Evolutionary conservation across 2,888 invertebrate species (phyloP).

Genomic region (Chrysotoxum bicinctum): DNA sequence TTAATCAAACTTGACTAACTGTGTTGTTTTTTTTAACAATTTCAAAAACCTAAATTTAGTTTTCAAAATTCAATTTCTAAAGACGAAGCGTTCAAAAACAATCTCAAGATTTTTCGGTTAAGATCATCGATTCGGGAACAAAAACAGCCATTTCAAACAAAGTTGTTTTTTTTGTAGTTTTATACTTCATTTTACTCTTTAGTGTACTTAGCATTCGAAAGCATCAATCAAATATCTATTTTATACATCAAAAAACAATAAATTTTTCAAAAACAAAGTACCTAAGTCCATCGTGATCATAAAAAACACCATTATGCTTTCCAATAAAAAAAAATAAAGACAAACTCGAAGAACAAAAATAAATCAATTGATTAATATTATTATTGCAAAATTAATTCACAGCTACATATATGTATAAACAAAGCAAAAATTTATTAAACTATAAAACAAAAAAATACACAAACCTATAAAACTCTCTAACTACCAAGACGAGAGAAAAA

Average conservation of each 20-base stretch:
- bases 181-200: not conserved
- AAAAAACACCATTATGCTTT: not conserved
- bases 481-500: constrained; percentile 3
- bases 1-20: too few species aligned
- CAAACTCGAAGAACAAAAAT: constrained; percentile 8
- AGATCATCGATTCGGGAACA: not conserved
- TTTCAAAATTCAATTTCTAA: too few species aligned
- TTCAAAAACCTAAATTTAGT: too few species aligned
- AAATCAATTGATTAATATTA: constrained; percentile 40
- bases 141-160: not conserved
- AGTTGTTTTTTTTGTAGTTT: not conserved
- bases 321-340: not conserved
- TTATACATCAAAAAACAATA: not conserved
- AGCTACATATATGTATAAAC: too few species aligned
- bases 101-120: too few species aligned
- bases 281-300: not conserved
- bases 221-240: not conserved
- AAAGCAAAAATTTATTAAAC: constrained; percentile 9
- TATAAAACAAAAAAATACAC: not conserved
- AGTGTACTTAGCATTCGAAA: not conserved
- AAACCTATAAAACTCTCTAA: not conserved
- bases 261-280: not conserved
- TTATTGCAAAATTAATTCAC: constrained; percentile 28
- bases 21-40: too few species aligned
- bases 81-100: too few species aligned